Evolutionary conservation across 2,888 invertebrate genomes (phyloP).

Genomic region (Drosophila neonasuta): DNA sequence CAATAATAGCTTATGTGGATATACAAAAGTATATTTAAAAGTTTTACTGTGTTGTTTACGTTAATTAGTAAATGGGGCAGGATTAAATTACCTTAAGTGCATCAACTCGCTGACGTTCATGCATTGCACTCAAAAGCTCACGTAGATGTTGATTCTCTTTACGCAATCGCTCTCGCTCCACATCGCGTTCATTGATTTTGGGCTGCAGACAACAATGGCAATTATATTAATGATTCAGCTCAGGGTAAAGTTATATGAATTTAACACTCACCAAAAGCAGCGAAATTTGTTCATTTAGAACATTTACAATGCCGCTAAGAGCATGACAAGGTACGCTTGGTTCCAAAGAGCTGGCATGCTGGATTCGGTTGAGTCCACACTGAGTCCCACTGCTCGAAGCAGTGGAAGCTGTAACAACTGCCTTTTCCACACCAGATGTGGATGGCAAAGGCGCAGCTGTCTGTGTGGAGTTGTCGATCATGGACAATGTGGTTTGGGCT

Average conservation of each 20-base stretch:
- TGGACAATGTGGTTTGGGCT: slow-evolving; percentile 53
- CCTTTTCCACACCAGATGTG: slow-evolving; percentile 34
- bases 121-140: slow-evolving; percentile 87
- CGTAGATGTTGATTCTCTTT: slow-evolving; percentile 88
- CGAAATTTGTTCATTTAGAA: slow-evolving; percentile 86
- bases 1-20: slow-evolving; percentile 13
- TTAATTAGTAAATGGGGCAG: slow-evolving; percentile 17
- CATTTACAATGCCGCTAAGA: slow-evolving; percentile 85
- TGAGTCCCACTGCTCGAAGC: slow-evolving; percentile 19
- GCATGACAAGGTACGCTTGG: slow-evolving; percentile 85
- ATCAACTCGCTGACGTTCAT: slow-evolving; percentile 82
- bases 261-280: slow-evolving; percentile 85
- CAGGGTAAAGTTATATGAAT: not conserved
- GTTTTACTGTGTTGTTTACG: slow-evolving; percentile 11
- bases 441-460: slow-evolving; percentile 42
- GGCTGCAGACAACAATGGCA: slow-evolving; percentile 83
- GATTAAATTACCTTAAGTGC: slow-evolving; percentile 74
- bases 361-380: slow-evolving; percentile 82
- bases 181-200: slow-evolving; percentile 88
- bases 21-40: slow-evolving; percentile 2
- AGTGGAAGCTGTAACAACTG: slow-evolving; percentile 18
- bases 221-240: not conserved
- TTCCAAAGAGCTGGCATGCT: slow-evolving; percentile 82
- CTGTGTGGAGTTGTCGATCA: slow-evolving; percentile 72
- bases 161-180: slow-evolving; percentile 88